Conservation (phyloP, 1,140 invertebrate species). For the Sesamia nonagrioides region DNA sequence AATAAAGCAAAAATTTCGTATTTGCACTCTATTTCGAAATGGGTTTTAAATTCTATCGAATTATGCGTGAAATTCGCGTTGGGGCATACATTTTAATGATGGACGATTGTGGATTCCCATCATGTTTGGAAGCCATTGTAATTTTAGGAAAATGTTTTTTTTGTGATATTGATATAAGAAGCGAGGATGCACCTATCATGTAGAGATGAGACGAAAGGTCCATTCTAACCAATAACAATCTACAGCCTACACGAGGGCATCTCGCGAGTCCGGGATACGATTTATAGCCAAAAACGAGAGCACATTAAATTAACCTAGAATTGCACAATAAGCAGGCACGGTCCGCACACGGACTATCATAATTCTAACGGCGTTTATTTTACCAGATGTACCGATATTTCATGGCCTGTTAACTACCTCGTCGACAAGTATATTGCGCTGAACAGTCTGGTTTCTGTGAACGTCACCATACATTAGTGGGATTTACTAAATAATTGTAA, state of each 20-base stretch:
- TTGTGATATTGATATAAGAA: background rate
- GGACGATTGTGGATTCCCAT: background rate
- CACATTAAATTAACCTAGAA: constrained; percentile 19
- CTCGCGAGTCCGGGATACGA: background rate
- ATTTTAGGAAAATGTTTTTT: background rate
- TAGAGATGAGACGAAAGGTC: background rate
- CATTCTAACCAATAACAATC: no score
- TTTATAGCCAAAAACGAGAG: constrained; percentile 13
- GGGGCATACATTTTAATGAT: constrained; percentile 12
- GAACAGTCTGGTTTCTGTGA: constrained; percentile 65
- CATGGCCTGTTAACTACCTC: constrained; percentile 52
- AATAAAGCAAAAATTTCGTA: constrained; percentile 42
- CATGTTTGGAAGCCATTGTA: background rate
- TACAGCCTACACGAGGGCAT: background rate
- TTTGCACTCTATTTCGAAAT: constrained; percentile 29
- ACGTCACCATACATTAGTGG: constrained; percentile 71
- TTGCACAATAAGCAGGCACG: constrained; percentile 11
- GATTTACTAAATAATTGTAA: constrained; percentile 66
- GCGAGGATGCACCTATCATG: background rate
- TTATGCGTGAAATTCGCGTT: background rate
- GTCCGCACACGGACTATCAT: constrained; percentile 59
- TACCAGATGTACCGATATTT: constrained; percentile 65
- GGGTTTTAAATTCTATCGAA: constrained; percentile 26
- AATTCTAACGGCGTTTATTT: constrained; percentile 71
- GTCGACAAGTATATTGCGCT: constrained; percentile 64